phyloP scores from a whole-genome alignment of 2,888 invertebrate genomes.

The Apomyelois bistriatella region DNA sequence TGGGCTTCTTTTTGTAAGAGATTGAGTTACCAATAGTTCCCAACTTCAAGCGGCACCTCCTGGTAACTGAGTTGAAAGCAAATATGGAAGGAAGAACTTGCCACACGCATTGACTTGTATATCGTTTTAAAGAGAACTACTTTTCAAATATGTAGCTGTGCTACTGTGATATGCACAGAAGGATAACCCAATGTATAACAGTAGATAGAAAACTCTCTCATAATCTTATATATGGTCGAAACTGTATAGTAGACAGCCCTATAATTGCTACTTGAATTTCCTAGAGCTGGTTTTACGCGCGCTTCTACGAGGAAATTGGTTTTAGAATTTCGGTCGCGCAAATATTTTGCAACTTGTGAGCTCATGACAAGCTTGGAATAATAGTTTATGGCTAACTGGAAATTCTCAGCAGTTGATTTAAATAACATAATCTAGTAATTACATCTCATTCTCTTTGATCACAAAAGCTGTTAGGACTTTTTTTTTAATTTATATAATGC shows the following conservation, averaged over 20 bases:
- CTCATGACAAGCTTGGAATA: conserved; percentile 28
- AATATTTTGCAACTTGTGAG: conserved; percentile 45
- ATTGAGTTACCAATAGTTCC: too few species aligned
- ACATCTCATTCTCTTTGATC: neutral
- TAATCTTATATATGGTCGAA: too few species aligned
- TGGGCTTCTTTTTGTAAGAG: too few species aligned
- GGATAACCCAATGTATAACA: too few species aligned
- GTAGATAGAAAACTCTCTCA: too few species aligned
- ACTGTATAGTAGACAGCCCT: conserved; percentile 4
- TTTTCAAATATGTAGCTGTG: too few species aligned
- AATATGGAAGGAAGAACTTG: too few species aligned
- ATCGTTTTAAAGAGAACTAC: too few species aligned
- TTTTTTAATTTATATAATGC: neutral
- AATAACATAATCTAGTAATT: neutral
- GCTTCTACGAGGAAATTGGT: conserved; percentile 51
- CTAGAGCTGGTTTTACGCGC: conserved; percentile 48
- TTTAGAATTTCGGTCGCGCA: conserved; percentile 47
- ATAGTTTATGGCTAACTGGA: conserved; percentile 6
- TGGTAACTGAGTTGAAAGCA: too few species aligned
- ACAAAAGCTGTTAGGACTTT: neutral
- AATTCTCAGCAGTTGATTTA: neutral
- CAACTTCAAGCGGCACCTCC: too few species aligned
- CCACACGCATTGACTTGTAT: too few species aligned
- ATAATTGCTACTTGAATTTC: conserved; percentile 38
- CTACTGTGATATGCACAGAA: too few species aligned